phyloP scores from a whole-genome alignment of 92 coral and sea anemone species.

The Zoanthus gigantus region DNA sequence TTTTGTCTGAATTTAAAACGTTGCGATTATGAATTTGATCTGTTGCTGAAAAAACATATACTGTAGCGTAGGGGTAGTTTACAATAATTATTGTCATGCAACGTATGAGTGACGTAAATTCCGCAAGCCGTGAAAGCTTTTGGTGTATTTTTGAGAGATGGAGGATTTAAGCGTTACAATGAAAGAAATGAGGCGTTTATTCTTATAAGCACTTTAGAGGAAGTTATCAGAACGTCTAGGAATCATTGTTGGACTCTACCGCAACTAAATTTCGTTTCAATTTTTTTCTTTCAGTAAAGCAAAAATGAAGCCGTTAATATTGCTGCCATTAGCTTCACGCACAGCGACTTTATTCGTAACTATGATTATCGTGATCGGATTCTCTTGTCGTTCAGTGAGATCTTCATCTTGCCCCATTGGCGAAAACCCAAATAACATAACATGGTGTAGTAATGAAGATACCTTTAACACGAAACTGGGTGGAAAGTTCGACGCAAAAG shows the following conservation, averaged over 20 bases:
- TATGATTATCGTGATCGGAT: neutral
- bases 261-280: neutral
- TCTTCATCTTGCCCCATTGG: constrained; percentile 15
- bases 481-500: constrained; percentile 25
- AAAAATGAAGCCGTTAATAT: constrained; percentile 1
- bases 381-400: neutral
- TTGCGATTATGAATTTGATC: neutral
- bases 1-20: neutral
- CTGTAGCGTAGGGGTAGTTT: neutral
- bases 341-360: neutral
- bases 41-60: neutral
- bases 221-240: neutral
- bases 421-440: constrained; percentile 23
- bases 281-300: neutral
- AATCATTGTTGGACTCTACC: neutral
- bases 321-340: constrained; percentile 20
- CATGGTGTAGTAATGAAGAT: constrained; percentile 28
- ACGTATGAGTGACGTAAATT: constrained; percentile 33
- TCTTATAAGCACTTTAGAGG: neutral
- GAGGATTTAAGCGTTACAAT: neutral
- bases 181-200: neutral
- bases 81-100: neutral
- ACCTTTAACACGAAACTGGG: constrained; percentile 1
- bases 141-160: neutral
- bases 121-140: neutral